Evolutionary conservation across 2,888 invertebrate genomes (phyloP).

Genomic region (Endotricha flammealis): DNA sequence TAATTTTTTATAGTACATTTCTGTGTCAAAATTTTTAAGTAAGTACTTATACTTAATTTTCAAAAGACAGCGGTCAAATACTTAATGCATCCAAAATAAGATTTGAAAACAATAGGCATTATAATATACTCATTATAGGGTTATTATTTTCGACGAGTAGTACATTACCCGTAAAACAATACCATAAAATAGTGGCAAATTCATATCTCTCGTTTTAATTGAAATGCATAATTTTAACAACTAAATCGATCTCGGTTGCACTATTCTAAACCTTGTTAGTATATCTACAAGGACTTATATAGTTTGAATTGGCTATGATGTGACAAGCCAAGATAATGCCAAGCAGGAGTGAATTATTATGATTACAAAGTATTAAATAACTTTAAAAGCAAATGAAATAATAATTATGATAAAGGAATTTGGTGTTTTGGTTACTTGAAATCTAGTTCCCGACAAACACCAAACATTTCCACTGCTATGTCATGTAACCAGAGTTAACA

Average conservation of each 20-base stretch:
- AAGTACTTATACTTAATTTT: too few species aligned
- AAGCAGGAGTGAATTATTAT: constrained; percentile 6
- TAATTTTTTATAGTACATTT: too few species aligned
- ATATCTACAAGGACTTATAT: constrained; percentile 7
- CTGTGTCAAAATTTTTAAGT: too few species aligned
- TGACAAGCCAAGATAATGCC: constrained; percentile 1
- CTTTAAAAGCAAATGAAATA: constrained; percentile 5
- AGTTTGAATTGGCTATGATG: constrained; percentile 6
- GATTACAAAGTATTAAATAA: constrained; percentile 6
- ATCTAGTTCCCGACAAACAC: neutral
- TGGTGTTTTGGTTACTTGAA: neutral
- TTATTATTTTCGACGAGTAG: too few species aligned
- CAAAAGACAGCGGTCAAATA: too few species aligned
- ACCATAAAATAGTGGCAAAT: too few species aligned
- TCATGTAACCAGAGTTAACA: too few species aligned
- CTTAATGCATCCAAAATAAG: too few species aligned
- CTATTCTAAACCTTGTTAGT: constrained; percentile 9
- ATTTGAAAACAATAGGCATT: too few species aligned
- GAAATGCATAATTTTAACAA: constrained; percentile 9
- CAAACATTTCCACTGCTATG: too few species aligned
- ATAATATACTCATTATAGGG: too few species aligned
- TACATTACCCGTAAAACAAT: too few species aligned
- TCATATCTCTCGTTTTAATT: constrained; percentile 11
- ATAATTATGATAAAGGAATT: constrained; percentile 6
- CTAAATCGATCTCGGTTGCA: neutral